A percentile compares a stretch with the other conserved stretches of the same genome.
These are phyloP conservation scores for Steinernema khuongi DNA, from an alignment of 1,140 invertebrate species.

Conservation along the genomic window DNA sequence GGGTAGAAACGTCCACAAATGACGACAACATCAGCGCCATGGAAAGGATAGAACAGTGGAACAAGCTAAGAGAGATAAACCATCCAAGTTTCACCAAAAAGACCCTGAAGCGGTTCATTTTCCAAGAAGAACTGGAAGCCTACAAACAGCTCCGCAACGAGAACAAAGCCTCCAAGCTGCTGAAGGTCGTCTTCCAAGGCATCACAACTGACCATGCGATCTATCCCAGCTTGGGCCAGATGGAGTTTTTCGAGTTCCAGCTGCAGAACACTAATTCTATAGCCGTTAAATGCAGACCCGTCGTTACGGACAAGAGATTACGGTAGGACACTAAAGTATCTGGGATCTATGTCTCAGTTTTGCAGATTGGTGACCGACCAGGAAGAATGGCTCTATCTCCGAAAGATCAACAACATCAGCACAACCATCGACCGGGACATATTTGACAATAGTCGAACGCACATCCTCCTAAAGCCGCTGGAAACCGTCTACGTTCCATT, in stretches of 20 bases:
- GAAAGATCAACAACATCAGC: constrained; percentile 25
- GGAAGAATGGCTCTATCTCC: constrained; percentile 45
- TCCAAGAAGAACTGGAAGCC: neutral
- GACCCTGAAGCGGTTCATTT: neutral
- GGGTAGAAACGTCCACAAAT: neutral
- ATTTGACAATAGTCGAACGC: constrained; percentile 25
- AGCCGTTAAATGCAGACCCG: neutral
- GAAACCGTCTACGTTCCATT: constrained; percentile 36
- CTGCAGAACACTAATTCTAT: neutral
- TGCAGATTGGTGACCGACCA: constrained; percentile 31
- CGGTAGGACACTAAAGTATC: neutral
- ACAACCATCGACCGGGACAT: constrained; percentile 35
- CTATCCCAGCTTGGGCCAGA: constrained; percentile 3
- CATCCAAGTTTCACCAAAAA: neutral
- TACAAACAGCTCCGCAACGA: constrained; percentile 1
- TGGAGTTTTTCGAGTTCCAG: constrained; percentile 5
- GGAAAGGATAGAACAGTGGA: neutral
- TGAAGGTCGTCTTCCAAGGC: neutral
- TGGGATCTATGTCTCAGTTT: neutral
- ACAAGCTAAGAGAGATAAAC: neutral
- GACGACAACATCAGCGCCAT: neutral
- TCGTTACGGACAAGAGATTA: neutral
- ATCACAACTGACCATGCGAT: neutral
- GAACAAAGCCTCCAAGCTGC: neutral
- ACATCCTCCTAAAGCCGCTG: constrained; percentile 34